Conservation (phyloP, 2,113 vertebrate genomes). For the Mustela lutreola region DNA sequence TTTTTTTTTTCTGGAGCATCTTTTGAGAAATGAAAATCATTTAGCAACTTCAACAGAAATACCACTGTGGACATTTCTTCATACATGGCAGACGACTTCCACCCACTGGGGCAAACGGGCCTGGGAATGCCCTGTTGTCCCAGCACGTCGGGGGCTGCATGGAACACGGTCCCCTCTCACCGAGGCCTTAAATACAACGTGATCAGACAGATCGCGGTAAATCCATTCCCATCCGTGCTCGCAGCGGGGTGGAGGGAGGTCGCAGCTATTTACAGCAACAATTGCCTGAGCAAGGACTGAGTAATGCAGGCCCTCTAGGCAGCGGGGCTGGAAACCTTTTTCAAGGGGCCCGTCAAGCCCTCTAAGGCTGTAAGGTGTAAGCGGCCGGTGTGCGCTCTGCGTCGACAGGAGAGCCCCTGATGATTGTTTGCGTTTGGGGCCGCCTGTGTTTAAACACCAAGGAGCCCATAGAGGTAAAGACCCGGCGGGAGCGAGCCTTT, state of each 20-base stretch:
- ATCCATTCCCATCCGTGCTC: neutral
- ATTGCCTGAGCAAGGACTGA: neutral
- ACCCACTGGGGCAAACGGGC: neutral
- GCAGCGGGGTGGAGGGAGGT: too few relatives aligned
- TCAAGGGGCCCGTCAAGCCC: neutral
- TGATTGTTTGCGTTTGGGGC: neutral
- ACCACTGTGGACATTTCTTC: neutral
- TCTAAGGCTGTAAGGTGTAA: neutral
- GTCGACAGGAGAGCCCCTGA: neutral
- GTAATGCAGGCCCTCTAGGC: neutral
- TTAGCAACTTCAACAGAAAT: neutral
- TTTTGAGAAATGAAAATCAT: constrained; percentile 33
- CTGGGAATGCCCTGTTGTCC: neutral
- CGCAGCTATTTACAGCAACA: constrained; percentile 42
- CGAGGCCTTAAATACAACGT: neutral
- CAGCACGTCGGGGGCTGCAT: neutral
- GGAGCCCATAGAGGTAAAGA: neutral
- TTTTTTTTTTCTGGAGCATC: neutral
- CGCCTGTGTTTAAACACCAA: neutral
- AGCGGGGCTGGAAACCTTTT: neutral
- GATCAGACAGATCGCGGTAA: neutral
- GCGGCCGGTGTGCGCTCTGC: neutral
- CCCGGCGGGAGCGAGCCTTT: neutral
- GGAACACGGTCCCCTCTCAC: neutral
- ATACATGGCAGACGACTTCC: neutral